Evolutionary conservation across 2,797 vertebrate species (phyloP).

Genomic region (Perodicticus potto): DNA sequence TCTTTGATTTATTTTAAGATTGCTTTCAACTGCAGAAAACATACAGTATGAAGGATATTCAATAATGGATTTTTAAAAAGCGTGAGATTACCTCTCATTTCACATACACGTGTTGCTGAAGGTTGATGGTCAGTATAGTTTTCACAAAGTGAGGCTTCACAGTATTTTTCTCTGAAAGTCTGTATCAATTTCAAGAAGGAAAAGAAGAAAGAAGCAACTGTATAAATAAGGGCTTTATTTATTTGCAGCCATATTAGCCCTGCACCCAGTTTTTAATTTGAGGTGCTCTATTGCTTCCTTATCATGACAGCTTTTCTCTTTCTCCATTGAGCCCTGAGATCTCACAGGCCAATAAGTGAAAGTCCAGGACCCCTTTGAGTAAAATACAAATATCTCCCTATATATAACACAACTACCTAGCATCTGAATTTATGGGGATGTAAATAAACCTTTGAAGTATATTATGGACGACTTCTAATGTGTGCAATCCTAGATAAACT

Average conservation of each 20-base stretch:
- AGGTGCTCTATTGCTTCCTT: background rate
- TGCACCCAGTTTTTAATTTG: background rate
- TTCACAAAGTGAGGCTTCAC: background rate
- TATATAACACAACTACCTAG: background rate
- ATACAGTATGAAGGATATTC: background rate
- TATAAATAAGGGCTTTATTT: background rate
- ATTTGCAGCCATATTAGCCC: background rate
- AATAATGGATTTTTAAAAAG: background rate
- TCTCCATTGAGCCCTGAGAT: too few relatives aligned
- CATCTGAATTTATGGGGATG: background rate
- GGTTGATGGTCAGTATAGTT: background rate
- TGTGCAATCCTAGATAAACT: background rate
- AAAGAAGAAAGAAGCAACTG: background rate
- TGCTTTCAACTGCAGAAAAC: background rate
- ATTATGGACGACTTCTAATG: background rate
- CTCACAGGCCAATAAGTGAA: background rate
- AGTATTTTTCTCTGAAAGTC: background rate
- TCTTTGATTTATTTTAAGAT: background rate
- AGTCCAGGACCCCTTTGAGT: background rate
- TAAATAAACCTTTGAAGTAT: background rate
- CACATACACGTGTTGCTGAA: background rate
- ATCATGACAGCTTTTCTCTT: background rate
- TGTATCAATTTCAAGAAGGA: background rate
- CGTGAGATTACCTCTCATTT: background rate
- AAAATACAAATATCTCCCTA: too few relatives aligned